Percentiles rank a stretch among this genome's conserved stretches.
phyloP scores from a whole-genome alignment of 2,113 vertebrate species.

The Pterophyllum scalare region DNA sequence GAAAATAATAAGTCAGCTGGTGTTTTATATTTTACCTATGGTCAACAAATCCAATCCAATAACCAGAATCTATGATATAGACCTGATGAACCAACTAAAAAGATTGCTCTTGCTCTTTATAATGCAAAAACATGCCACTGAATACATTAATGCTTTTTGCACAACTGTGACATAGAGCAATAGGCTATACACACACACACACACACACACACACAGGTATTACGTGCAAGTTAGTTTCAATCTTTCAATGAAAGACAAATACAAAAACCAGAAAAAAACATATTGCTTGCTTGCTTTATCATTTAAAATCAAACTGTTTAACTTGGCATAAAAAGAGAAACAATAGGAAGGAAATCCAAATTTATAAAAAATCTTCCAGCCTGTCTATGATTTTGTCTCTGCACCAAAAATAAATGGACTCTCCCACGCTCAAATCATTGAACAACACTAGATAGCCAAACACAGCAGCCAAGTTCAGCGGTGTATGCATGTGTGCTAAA shows the following conservation, averaged over 20 bases:
- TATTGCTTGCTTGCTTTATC: not conserved
- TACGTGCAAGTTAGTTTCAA: not conserved
- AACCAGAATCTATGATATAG: not conserved
- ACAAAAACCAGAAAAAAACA: not conserved
- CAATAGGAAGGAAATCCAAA: not conserved
- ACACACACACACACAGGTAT: not conserved
- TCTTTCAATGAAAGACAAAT: not conserved
- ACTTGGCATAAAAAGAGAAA: not conserved
- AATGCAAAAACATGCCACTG: not conserved
- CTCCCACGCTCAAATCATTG: slow-evolving; percentile 25
- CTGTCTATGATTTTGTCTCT: not conserved
- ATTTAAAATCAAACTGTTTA: not conserved
- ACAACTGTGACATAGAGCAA: not conserved
- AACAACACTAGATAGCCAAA: not conserved
- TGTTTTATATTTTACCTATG: not conserved
- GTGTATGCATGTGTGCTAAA: slow-evolving; percentile 17
- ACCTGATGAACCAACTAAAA: not conserved
- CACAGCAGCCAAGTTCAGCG: slow-evolving; percentile 47
- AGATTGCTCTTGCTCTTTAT: not conserved
- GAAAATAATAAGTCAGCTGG: not conserved
- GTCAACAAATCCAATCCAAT: not conserved
- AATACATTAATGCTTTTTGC: not conserved
- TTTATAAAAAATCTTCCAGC: not conserved
- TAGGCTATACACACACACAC: not conserved
- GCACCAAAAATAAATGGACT: slow-evolving; percentile 10